Evolutionary conservation across 2,113 vertebrate species (phyloP).

Genomic region (Piaya cayana): DNA sequence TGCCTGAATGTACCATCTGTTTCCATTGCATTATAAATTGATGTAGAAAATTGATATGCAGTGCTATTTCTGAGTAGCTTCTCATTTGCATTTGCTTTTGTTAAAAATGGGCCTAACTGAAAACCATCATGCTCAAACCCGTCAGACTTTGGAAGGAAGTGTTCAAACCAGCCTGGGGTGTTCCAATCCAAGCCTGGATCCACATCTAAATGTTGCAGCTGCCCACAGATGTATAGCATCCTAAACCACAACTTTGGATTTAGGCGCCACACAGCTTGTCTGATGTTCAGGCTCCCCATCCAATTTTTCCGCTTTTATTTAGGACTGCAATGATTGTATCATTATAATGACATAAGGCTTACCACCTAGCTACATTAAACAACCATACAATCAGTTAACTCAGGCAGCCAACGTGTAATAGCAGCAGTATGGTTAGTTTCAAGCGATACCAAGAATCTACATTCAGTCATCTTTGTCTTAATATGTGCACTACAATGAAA

Average conservation of each 20-base stretch:
- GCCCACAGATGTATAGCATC: neutral
- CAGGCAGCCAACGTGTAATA: neutral
- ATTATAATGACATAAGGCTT: neutral
- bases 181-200: neutral
- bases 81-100: conserved; percentile 57
- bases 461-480: neutral
- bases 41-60: conserved; percentile 25
- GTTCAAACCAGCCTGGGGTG: neutral
- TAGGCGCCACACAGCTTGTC: neutral
- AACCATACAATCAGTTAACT: neutral
- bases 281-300: neutral
- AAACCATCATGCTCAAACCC: neutral
- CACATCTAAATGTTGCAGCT: conserved; percentile 13
- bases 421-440: neutral
- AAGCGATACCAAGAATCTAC: neutral
- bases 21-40: conserved; percentile 49
- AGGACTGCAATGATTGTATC: neutral
- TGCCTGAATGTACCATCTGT: conserved; percentile 55
- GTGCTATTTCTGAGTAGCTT: conserved; percentile 30
- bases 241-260: neutral
- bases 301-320: neutral
- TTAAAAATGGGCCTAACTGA: neutral
- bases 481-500: neutral
- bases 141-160: neutral
- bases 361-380: neutral